Conservation (phyloP, 2,113 vertebrate genomes). For the Potamarius usumacintae region DNA sequence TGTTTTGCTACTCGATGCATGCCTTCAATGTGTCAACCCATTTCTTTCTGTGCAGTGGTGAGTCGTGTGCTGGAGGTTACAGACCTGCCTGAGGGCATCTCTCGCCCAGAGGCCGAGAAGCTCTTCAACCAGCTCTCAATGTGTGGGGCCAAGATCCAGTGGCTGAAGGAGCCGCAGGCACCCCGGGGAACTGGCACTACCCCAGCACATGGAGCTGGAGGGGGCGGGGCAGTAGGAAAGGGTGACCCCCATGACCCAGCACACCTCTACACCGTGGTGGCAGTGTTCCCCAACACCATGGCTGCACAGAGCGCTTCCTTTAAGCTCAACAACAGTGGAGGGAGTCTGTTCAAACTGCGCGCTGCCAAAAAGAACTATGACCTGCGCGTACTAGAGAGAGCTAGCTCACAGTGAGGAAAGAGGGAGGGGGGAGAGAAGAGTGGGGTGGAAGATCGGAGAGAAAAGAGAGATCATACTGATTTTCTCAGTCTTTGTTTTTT, state of each 20-base stretch:
- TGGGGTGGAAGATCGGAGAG: constrained; percentile 46
- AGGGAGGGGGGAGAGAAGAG: constrained; percentile 40
- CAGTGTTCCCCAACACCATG: constrained; percentile 94
- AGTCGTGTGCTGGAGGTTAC: constrained; percentile 95
- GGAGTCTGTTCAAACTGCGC: constrained; percentile 94
- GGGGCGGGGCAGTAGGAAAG: constrained; percentile 66
- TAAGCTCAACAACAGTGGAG: constrained; percentile 94
- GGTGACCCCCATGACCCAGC: constrained; percentile 84
- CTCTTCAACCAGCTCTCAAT: constrained; percentile 95
- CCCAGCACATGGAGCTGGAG: constrained; percentile 41
- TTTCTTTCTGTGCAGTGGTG: constrained; percentile 75
- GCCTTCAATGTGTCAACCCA: no score
- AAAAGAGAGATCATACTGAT: constrained; percentile 34
- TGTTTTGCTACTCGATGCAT: neutral
- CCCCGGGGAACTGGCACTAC: constrained; percentile 58
- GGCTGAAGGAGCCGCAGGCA: constrained; percentile 92
- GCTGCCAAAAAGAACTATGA: constrained; percentile 97
- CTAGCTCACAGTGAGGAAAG: constrained; percentile 85
- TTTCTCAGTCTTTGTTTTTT: constrained; percentile 52
- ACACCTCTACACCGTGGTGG: constrained; percentile 96
- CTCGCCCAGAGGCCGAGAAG: constrained; percentile 90
- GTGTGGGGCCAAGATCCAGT: constrained; percentile 98
- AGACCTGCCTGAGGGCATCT: constrained; percentile 95
- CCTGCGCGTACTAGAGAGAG: constrained; percentile 92
- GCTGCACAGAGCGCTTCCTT: constrained; percentile 96